These are phyloP conservation scores for Glomeris maerens DNA, from an alignment of 1,140 invertebrate species.

Conservation along the genomic window DNA sequence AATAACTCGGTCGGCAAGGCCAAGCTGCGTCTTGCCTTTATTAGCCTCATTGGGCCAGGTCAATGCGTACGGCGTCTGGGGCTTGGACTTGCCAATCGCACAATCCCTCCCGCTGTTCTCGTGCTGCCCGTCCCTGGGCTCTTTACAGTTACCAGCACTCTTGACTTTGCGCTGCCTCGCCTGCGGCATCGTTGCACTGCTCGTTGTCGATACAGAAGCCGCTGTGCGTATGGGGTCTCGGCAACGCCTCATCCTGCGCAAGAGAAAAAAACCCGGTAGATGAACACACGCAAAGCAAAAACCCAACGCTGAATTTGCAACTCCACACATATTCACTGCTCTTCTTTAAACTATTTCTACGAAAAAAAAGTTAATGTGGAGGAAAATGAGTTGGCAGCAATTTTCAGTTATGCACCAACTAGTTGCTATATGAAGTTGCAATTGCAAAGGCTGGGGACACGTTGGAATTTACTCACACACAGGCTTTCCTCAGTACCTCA, in stretches of 20 bases:
- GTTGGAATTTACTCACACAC: constrained; percentile 19
- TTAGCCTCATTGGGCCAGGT: background rate
- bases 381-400: too few species aligned
- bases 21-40: constrained; percentile 7
- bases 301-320: background rate
- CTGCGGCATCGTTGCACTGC: background rate
- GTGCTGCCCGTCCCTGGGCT: background rate
- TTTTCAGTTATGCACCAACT: background rate
- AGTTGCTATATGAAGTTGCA: background rate
- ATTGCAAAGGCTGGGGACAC: background rate
- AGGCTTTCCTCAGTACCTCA: constrained; percentile 26
- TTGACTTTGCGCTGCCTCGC: background rate
- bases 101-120: background rate
- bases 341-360: too few species aligned
- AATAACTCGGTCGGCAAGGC: constrained; percentile 6
- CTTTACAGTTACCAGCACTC: background rate
- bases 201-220: background rate
- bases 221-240: background rate
- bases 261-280: background rate
- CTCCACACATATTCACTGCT: background rate
- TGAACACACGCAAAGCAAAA: background rate
- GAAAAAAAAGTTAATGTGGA: too few species aligned
- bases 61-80: too few species aligned
- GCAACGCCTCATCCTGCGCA: background rate
- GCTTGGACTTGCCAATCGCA: background rate